Base-by-base conservation (phyloP, 2,888 invertebrate species). In the Cinara cedri region DNA sequence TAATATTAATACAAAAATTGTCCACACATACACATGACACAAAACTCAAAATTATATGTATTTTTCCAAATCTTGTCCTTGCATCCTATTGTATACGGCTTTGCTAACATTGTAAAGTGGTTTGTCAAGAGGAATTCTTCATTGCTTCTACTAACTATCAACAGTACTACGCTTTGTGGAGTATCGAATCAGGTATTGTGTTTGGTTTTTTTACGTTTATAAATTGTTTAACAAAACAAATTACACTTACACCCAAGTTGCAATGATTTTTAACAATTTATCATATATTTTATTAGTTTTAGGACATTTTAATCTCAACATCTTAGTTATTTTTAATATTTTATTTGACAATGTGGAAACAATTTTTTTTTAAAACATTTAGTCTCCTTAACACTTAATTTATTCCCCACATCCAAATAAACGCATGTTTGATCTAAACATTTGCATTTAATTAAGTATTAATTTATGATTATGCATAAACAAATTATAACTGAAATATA, bases 71-170 rank as follows among this genome's bases (percentile, higher is more conserved):
- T 44, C 24, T 65, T 54, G 4, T 68, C 76, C 46, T 66, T 46
- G 1, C 44, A 34, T 42, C n/a, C 44, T 55, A 49, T 42, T 21
- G 26, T 57, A 65, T 57, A 57, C 9, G 49, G 78, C 78, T 78
- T 78, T 78, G 60, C 70, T 78, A 78, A 78, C 78, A 60, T 70
- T 49, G 26, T 78, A 60, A 49, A 78, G 60, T 78, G 60, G 68
- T 68, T 78, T 78, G 60, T 70, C 76, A 78, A 78, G 78, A 78
- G 57, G 78, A 78, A 34, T 57, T 60, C 78, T 78, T 60, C 78
- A 49, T 70, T 51, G 78, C 60, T 78, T 78, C 78, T 70, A 60
- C 57, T 78, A 78, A 78, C 60, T 70, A 34, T 70, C 76, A 70
- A 49, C 78, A 68, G 21, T 13, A 34, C 70, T 60, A 26, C 42